These are phyloP conservation scores for Gerris lacustris DNA, from an alignment of 2,888 invertebrate species.

Conservation along the genomic window DNA sequence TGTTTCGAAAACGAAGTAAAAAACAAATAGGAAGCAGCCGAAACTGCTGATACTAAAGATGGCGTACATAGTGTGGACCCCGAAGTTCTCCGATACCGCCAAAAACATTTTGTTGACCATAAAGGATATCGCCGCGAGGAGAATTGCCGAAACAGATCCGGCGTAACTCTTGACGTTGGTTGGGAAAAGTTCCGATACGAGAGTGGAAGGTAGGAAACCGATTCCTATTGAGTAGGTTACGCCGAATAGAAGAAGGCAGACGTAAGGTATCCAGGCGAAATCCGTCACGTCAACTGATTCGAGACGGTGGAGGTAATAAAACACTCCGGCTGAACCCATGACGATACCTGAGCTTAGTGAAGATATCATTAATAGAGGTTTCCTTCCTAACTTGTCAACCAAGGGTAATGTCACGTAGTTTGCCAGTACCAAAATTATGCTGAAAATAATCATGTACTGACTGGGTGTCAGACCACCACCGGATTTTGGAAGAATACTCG, in stretches of 20 bases:
- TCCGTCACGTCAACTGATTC: conserved; percentile 32
- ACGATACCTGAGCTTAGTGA: conserved; percentile 21
- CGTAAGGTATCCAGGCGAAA: conserved; percentile 40
- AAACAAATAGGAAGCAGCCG: conserved; percentile 22
- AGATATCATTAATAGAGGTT: conserved; percentile 26
- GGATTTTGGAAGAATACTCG: conserved; percentile 24
- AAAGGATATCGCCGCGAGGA: conserved; percentile 27
- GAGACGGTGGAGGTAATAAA: conserved; percentile 22
- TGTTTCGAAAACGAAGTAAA: conserved; percentile 27
- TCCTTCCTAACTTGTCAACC: conserved; percentile 27
- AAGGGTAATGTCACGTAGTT: conserved; percentile 23
- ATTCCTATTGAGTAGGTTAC: conserved; percentile 48
- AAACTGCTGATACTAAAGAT: conserved; percentile 24
- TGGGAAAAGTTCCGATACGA: conserved; percentile 28
- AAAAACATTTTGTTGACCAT: conserved; percentile 25
- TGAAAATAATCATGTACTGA: conserved; percentile 27
- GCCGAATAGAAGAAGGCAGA: conserved; percentile 47
- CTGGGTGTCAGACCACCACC: conserved; percentile 20
- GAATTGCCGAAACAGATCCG: conserved; percentile 26
- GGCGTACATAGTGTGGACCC: conserved; percentile 25
- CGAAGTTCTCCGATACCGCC: conserved; percentile 20
- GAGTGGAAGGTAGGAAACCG: conserved; percentile 34
- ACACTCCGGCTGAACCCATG: conserved; percentile 22
- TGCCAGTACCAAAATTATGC: conserved; percentile 18
- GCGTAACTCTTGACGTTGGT: conserved; percentile 29